phyloP scores from a whole-genome alignment of 2,888 invertebrate genomes.

The Amblyteles armatorius region DNA sequence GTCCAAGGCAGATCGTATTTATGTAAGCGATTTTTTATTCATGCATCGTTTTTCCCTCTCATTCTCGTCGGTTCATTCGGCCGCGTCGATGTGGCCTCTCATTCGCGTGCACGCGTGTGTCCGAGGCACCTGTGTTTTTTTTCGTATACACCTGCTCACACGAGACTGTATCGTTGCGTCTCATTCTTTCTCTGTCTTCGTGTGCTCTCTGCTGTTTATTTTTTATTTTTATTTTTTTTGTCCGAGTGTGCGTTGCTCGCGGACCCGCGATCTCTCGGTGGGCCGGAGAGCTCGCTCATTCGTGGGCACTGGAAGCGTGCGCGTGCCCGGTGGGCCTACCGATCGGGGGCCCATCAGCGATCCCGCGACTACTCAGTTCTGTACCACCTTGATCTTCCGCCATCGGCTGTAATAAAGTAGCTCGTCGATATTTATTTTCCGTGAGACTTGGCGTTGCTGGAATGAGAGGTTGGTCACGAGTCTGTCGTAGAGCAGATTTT shows the following conservation, averaged over 20 bases:
- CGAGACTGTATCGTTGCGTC: constrained; percentile 63
- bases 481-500: background rate
- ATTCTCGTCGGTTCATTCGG: constrained; percentile 63
- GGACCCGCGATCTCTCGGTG: constrained; percentile 53
- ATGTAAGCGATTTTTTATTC: constrained; percentile 78
- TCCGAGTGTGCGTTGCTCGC: constrained; percentile 50
- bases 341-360: constrained; percentile 46
- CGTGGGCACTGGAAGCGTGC: constrained; percentile 59
- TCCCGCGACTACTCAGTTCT: constrained; percentile 37
- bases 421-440: background rate
- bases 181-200: constrained; percentile 35
- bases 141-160: constrained; percentile 78
- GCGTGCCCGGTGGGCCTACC: constrained; percentile 66
- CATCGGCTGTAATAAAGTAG: constrained; percentile 12
- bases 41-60: constrained; percentile 70
- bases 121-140: constrained; percentile 77
- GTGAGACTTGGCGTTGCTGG: background rate
- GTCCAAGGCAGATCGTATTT: constrained; percentile 73
- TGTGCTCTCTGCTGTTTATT: constrained; percentile 22
- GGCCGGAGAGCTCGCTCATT: constrained; percentile 41
- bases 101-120: constrained; percentile 69
- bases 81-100: constrained; percentile 60
- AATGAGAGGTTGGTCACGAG: background rate
- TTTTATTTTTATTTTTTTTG: constrained; percentile 33
- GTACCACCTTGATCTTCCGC: constrained; percentile 35